Conservation (phyloP, 2,888 invertebrate species). For the Ischnura elegans region DNA sequence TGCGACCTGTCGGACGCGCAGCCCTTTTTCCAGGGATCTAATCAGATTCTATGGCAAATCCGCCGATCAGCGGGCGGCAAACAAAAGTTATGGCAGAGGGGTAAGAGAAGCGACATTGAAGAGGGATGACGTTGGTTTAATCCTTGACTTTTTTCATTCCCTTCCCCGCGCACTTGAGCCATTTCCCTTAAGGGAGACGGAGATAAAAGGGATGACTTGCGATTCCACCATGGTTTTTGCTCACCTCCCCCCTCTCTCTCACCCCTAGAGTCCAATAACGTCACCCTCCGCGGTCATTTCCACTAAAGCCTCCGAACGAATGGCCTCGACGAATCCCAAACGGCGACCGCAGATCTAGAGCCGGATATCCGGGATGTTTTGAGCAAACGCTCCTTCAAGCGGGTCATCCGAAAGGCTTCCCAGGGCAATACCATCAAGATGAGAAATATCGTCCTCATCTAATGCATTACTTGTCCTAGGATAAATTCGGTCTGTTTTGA, state of each 20-base stretch:
- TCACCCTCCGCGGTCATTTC: background rate
- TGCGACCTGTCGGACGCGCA: too few species aligned
- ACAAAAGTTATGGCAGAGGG: background rate
- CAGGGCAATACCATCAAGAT: too few species aligned
- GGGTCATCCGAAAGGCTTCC: background rate
- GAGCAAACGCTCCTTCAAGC: background rate
- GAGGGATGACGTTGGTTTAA: background rate
- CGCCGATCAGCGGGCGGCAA: background rate
- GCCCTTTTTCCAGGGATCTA: background rate
- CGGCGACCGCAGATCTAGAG: background rate
- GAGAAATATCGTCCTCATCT: too few species aligned
- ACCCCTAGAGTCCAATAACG: background rate
- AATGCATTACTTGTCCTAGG: too few species aligned
- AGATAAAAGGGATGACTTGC: background rate
- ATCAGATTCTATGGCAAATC: background rate
- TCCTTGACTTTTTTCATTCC: background rate
- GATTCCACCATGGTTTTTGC: background rate
- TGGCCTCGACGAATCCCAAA: too few species aligned
- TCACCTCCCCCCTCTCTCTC: too few species aligned
- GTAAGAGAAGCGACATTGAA: background rate
- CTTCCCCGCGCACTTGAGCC: background rate
- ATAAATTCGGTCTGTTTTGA: too few species aligned
- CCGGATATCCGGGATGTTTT: background rate
- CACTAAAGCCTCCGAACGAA: background rate
- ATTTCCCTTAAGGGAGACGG: background rate